Conservation (phyloP, 2,797 vertebrate species). For the Sebastes diploproa region DNA sequence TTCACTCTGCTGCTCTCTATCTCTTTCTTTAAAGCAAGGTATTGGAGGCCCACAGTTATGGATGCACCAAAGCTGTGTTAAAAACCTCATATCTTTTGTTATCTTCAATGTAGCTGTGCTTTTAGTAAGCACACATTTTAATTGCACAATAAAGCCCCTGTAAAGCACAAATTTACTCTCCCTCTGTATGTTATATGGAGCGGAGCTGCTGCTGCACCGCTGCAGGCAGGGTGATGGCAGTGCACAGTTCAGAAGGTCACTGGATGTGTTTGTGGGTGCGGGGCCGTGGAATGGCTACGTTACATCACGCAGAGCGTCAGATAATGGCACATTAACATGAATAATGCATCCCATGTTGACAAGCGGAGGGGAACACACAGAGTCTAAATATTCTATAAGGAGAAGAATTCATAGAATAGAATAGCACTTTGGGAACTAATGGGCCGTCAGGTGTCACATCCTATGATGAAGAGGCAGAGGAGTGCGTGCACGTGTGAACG, state of each 20-base stretch:
- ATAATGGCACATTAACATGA: constrained; percentile 80
- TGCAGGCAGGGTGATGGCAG: constrained; percentile 45
- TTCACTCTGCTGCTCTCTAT: constrained; percentile 30
- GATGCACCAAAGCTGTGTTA: constrained; percentile 16
- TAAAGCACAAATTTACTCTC: constrained; percentile 23
- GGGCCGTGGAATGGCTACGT: constrained; percentile 60
- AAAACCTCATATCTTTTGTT: constrained; percentile 38
- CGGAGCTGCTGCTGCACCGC: constrained; percentile 27
- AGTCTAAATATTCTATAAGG: constrained; percentile 79
- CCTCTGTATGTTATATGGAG: constrained; percentile 6
- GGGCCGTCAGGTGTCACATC: constrained; percentile 76
- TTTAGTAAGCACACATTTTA: constrained; percentile 52
- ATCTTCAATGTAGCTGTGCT: constrained; percentile 36
- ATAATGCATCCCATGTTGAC: constrained; percentile 80
- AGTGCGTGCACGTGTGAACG: constrained; percentile 28
- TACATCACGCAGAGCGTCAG: constrained; percentile 76
- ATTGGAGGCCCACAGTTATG: constrained; percentile 14
- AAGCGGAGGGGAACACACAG: constrained; percentile 66
- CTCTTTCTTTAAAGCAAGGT: constrained; percentile 43
- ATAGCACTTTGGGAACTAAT: constrained; percentile 77
- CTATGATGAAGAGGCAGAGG: constrained; percentile 68
- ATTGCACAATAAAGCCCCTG: constrained; percentile 50
- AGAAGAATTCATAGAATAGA: constrained; percentile 72
- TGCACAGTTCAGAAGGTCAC: constrained; percentile 76
- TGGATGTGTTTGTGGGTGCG: constrained; percentile 59